These are phyloP conservation scores for Centroberyx gerrardi DNA, from an alignment of 2,797 vertebrate genomes.

Conservation along the genomic window DNA sequence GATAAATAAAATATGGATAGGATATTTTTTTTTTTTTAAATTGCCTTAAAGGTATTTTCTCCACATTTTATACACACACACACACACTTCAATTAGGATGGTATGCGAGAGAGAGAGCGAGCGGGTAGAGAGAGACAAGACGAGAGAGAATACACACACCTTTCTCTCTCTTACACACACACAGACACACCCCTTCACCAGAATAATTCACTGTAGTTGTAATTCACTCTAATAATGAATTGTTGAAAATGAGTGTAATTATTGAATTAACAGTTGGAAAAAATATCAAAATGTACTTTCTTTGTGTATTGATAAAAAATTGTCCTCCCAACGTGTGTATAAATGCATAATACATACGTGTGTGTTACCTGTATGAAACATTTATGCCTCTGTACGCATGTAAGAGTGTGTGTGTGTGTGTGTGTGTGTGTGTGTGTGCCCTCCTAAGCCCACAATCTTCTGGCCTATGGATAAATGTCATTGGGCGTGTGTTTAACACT, in stretches of 20 bases:
- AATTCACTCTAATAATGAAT: too few relatives aligned
- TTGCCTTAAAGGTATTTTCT: background rate
- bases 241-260: too few relatives aligned
- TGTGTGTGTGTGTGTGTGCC: background rate
- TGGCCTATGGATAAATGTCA: background rate
- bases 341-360: background rate
- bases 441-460: too few relatives aligned
- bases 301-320: too few relatives aligned
- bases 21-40: background rate
- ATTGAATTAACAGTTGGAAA: too few relatives aligned
- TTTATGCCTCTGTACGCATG: too few relatives aligned
- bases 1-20: background rate
- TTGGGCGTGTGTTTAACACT: background rate
- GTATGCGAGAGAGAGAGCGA: too few relatives aligned
- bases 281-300: too few relatives aligned
- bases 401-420: background rate
- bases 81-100: background rate
- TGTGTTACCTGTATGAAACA: background rate
- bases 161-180: too few relatives aligned
- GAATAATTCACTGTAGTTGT: too few relatives aligned
- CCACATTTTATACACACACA: background rate
- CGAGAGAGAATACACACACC: too few relatives aligned
- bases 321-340: background rate
- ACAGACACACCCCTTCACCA: background rate
- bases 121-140: too few relatives aligned